Evolutionary conservation across 2,888 invertebrate species (phyloP).

Genomic region (Mermis nigrescens): DNA sequence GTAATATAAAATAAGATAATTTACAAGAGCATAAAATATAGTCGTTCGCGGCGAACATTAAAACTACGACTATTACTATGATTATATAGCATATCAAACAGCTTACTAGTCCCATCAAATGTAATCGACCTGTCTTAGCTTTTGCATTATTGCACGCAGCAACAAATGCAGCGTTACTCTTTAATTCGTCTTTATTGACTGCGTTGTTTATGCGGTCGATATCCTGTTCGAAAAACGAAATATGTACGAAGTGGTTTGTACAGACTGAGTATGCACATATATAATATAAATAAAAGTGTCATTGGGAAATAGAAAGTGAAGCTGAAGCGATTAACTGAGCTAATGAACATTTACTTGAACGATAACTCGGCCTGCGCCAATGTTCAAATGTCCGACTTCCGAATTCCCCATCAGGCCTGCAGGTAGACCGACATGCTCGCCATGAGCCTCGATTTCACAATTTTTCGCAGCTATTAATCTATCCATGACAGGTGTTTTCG

Average conservation of each 20-base stretch:
- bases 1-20: too few species aligned
- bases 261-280: too few species aligned
- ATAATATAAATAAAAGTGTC: too few species aligned
- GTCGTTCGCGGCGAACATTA: too few species aligned
- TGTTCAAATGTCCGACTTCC: constrained; percentile 38
- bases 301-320: too few species aligned
- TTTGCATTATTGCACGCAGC: constrained; percentile 34
- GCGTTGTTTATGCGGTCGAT: constrained; percentile 36
- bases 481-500: constrained; percentile 36
- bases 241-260: too few species aligned
- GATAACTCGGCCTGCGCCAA: constrained; percentile 36
- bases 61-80: too few species aligned
- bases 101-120: constrained; percentile 35
- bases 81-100: too few species aligned
- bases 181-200: constrained; percentile 24
- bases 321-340: too few species aligned
- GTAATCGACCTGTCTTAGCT: constrained; percentile 30
- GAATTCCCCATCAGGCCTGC: constrained; percentile 38
- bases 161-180: constrained; percentile 30
- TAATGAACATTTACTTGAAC: constrained; percentile 35
- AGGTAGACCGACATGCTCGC: constrained; percentile 35
- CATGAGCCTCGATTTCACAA: constrained; percentile 33
- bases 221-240: constrained; percentile 28
- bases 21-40: too few species aligned
- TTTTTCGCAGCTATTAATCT: constrained; percentile 29